phyloP scores from a whole-genome alignment of 2,113 vertebrate genomes.

The Perca fluviatilis region DNA sequence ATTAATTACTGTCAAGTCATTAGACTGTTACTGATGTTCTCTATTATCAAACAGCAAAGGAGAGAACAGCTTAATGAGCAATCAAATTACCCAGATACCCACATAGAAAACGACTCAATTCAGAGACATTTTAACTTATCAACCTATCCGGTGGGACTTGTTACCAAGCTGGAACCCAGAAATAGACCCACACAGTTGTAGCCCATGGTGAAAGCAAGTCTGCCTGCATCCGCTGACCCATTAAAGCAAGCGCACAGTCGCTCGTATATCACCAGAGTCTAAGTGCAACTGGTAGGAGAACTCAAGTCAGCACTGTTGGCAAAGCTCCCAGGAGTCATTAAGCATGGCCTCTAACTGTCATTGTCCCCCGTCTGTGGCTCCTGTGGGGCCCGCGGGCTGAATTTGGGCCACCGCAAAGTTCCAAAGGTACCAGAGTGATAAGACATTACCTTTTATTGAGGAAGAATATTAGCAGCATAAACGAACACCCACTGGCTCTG shows the following conservation, averaged over 20 bases:
- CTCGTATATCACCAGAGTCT: conserved; percentile 27
- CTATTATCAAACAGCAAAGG: background rate
- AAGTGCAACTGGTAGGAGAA: conserved; percentile 14
- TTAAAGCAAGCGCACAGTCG: conserved; percentile 14
- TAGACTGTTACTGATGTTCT: conserved; percentile 3
- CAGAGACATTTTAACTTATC: conserved; percentile 2
- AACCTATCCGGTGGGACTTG: background rate
- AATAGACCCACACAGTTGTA: background rate
- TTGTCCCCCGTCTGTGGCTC: conserved; percentile 12
- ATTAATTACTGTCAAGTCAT: conserved; percentile 22
- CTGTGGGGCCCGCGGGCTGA: background rate
- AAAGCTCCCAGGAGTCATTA: conserved; percentile 52
- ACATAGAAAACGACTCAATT: conserved; percentile 11
- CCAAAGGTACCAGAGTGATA: conserved; percentile 13
- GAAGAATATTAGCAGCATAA: conserved; percentile 21
- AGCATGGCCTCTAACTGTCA: conserved; percentile 49
- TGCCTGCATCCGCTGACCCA: conserved; percentile 24
- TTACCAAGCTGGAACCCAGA: conserved; percentile 20
- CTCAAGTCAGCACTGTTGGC: conserved; percentile 26
- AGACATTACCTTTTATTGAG: conserved; percentile 30
- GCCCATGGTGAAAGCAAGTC: background rate
- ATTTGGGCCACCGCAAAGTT: conserved; percentile 1
- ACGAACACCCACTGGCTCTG: background rate
- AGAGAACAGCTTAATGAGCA: conserved; percentile 11
- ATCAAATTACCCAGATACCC: background rate